Percentiles rank a stretch among this genome's conserved stretches.
Conservation (phyloP, 2,888 invertebrate species). For the Nasonia oneida region DNA sequence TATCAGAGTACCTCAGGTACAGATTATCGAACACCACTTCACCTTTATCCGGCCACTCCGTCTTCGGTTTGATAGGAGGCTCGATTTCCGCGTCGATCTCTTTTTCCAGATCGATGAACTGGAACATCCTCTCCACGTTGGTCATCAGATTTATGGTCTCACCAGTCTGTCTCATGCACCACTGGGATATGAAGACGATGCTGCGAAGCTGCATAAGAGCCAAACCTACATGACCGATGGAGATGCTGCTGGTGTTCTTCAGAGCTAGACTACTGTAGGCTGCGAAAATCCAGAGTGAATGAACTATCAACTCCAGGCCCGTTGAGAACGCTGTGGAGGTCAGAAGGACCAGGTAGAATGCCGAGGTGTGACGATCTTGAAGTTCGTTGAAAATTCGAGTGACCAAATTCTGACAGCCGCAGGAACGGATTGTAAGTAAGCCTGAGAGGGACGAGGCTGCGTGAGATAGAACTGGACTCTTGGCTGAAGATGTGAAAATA, state of each 20-base stretch:
- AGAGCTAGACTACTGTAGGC: slow-evolving; percentile 83
- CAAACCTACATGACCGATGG: slow-evolving; percentile 86
- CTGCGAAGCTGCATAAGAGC: slow-evolving; percentile 87
- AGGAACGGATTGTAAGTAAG: slow-evolving; percentile 91
- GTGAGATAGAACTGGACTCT: slow-evolving; percentile 95
- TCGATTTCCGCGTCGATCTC: slow-evolving; percentile 85
- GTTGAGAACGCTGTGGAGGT: slow-evolving; percentile 84
- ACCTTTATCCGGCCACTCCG: slow-evolving; percentile 86
- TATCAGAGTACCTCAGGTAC: slow-evolving; percentile 83
- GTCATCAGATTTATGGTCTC: slow-evolving; percentile 89
- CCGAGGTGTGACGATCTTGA: slow-evolving; percentile 85
- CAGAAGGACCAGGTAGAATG: slow-evolving; percentile 82
- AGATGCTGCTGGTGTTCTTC: slow-evolving; percentile 81
- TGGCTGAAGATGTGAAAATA: slow-evolving; percentile 64
- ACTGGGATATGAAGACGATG: slow-evolving; percentile 83
- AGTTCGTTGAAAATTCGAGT: slow-evolving; percentile 86
- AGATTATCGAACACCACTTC: slow-evolving; percentile 83
- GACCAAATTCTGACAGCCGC: slow-evolving; percentile 87
- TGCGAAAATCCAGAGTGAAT: slow-evolving; percentile 82
- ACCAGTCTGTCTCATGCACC: slow-evolving; percentile 88
- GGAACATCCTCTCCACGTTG: slow-evolving; percentile 89
- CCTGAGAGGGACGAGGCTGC: slow-evolving; percentile 92
- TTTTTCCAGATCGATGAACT: slow-evolving; percentile 87
- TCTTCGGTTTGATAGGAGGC: slow-evolving; percentile 81
- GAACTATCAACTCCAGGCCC: slow-evolving; percentile 83